Evolutionary conservation across 2,797 vertebrate species (phyloP).

Genomic region (Gymnothorax reevesii): DNA sequence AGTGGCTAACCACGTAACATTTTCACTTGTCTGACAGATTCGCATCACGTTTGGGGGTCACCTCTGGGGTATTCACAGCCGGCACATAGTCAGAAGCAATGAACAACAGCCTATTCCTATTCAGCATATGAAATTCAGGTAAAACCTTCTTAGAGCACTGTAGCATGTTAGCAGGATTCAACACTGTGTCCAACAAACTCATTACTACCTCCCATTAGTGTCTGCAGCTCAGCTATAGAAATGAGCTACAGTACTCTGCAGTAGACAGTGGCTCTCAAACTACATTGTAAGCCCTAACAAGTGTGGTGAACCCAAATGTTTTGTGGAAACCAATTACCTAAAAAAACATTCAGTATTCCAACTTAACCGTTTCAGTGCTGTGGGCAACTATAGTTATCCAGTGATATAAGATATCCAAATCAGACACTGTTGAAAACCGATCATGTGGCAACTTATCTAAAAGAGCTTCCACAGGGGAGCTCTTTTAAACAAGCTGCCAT

Average conservation of each 20-base stretch:
- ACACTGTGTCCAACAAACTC: not conserved
- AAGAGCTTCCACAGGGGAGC: too few species aligned
- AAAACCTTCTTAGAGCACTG: not conserved
- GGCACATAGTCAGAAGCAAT: not conserved
- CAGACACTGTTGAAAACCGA: too few species aligned
- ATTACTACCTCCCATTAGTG: not conserved
- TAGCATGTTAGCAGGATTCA: not conserved
- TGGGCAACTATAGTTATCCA: too few species aligned
- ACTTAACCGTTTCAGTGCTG: too few species aligned
- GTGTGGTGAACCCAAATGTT: too few species aligned
- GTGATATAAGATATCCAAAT: too few species aligned
- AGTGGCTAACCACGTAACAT: conserved; percentile 18
- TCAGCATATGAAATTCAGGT: not conserved
- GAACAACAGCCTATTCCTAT: not conserved
- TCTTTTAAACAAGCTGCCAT: too few species aligned
- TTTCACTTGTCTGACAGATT: conserved; percentile 30
- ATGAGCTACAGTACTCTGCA: not conserved
- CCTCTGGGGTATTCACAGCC: not conserved
- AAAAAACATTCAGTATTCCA: too few species aligned
- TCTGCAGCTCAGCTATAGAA: not conserved
- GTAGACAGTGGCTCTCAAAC: not conserved
- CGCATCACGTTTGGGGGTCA: not conserved
- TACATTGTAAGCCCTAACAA: too few species aligned
- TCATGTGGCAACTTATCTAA: too few species aligned
- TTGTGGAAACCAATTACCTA: too few species aligned